Percentiles rank a stretch among this genome's conserved stretches.
Evolutionary conservation across 2,113 vertebrate genomes (phyloP).

Genomic region (Spheniscus mendiculus): DNA sequence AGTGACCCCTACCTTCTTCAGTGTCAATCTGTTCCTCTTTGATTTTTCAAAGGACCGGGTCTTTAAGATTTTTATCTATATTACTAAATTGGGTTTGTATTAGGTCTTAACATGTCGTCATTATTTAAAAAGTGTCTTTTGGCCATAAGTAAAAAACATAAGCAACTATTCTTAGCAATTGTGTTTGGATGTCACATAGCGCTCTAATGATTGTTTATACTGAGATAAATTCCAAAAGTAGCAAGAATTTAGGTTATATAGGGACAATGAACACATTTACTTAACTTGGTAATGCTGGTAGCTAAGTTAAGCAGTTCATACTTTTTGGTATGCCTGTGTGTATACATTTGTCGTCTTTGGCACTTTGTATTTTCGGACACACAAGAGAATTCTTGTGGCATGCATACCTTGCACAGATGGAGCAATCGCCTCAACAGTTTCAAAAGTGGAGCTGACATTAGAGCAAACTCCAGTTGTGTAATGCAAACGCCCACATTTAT

Average conservation of each 20-base stretch:
- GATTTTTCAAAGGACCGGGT: neutral
- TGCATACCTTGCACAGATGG: constrained; percentile 86
- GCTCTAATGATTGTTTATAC: constrained; percentile 54
- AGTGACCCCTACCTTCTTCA: neutral
- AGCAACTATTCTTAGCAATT: constrained; percentile 58
- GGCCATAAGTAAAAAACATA: constrained; percentile 41
- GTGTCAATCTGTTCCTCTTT: neutral
- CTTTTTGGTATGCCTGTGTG: constrained; percentile 74
- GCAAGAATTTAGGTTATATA: constrained; percentile 62
- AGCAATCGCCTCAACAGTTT: constrained; percentile 87
- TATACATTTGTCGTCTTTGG: constrained; percentile 60
- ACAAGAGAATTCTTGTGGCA: neutral
- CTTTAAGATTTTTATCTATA: neutral
- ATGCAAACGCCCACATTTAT: constrained; percentile 91
- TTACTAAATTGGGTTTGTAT: neutral
- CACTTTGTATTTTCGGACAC: constrained; percentile 28
- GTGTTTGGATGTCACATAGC: constrained; percentile 46
- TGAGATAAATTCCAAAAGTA: constrained; percentile 51
- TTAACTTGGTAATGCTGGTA: constrained; percentile 85
- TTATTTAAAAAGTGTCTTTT: neutral
- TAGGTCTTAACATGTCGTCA: neutral
- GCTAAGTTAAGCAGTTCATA: constrained; percentile 65
- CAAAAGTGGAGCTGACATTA: constrained; percentile 90
- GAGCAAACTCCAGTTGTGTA: constrained; percentile 94
- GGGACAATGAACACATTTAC: constrained; percentile 78